Percentiles rank a stretch among this genome's conserved stretches.
Conservation (phyloP, 2,113 vertebrate species). For the Vidua macroura region DNA sequence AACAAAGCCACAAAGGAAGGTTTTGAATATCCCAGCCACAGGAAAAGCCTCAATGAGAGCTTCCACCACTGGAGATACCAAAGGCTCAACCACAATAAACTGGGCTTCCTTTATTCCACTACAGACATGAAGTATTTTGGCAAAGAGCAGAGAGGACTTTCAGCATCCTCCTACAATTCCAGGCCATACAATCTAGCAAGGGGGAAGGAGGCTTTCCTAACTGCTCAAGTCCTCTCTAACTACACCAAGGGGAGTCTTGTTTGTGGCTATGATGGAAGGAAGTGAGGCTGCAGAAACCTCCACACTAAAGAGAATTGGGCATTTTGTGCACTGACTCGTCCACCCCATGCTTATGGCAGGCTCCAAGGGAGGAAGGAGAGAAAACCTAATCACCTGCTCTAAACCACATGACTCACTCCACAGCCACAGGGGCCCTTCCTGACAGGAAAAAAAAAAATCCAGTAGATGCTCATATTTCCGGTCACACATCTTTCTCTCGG, state of each 20-base stretch:
- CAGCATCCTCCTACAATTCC: neutral
- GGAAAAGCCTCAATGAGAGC: neutral
- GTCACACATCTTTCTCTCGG: conserved; percentile 5
- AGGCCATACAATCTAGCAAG: neutral
- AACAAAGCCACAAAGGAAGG: neutral
- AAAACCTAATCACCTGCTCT: neutral
- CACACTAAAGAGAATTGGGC: neutral
- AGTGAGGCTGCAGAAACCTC: neutral
- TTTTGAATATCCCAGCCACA: neutral
- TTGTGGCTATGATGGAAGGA: neutral
- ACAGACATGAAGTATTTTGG: neutral
- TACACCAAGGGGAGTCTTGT: neutral
- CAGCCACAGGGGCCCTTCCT: neutral
- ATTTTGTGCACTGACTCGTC: neutral
- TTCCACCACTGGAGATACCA: neutral
- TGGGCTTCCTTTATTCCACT: neutral
- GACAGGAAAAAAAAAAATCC: neutral
- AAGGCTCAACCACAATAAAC: neutral
- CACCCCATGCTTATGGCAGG: neutral
- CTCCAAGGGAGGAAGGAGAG: neutral
- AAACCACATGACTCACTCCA: neutral
- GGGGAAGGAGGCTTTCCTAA: neutral
- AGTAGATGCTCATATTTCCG: conserved; percentile 28
- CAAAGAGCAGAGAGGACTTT: neutral
- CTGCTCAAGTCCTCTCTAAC: neutral